Conservation (phyloP, 2,113 vertebrate genomes). For the Archilochus colubris region DNA sequence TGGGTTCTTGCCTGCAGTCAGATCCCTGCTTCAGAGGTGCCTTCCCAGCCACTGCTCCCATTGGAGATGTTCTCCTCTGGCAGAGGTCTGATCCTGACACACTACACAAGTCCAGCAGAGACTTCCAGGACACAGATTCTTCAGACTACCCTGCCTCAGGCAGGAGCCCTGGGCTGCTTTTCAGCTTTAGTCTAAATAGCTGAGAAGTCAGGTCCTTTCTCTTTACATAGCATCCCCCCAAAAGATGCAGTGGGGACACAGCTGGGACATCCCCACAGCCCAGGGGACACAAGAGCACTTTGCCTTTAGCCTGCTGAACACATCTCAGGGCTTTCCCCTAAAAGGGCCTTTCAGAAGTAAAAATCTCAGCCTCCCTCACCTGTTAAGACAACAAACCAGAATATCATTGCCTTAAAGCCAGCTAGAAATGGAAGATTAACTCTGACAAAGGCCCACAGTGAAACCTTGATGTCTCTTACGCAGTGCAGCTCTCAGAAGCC, state of each 20-base stretch:
- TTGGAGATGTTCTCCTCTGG: background rate
- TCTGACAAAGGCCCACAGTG: background rate
- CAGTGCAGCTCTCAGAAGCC: background rate
- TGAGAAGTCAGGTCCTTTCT: background rate
- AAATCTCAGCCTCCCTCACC: background rate
- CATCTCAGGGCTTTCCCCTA: background rate
- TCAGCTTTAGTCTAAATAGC: background rate
- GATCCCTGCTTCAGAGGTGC: background rate
- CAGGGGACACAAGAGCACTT: background rate
- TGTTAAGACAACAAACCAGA: background rate
- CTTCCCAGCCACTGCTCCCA: background rate
- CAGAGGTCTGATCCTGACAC: background rate
- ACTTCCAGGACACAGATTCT: background rate
- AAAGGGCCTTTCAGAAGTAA: background rate
- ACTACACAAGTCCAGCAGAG: background rate
- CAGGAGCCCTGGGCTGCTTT: background rate
- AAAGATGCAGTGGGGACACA: background rate
- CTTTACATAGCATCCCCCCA: background rate
- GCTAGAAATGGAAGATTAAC: slow-evolving; percentile 4
- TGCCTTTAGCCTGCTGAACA: background rate
- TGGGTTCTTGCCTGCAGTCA: background rate
- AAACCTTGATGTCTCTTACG: background rate
- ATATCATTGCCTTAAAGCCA: background rate
- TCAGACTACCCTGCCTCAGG: background rate
- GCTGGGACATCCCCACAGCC: background rate